phyloP scores from a whole-genome alignment of 2,888 invertebrate species.

The Drosophila mayaguana region DNA sequence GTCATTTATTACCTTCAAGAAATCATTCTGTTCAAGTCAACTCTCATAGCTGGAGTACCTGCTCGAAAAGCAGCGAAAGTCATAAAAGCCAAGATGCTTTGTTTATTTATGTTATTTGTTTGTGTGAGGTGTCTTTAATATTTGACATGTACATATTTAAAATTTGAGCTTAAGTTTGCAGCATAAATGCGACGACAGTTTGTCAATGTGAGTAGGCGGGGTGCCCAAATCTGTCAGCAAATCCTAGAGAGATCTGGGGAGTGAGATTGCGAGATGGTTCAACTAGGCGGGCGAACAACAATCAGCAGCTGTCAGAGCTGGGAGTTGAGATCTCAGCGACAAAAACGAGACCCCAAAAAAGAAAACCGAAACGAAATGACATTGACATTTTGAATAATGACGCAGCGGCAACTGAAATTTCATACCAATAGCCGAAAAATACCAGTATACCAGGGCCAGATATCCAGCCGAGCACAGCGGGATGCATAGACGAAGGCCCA shows the following conservation, averaged over 20 bases:
- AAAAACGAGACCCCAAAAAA: constrained; percentile 46
- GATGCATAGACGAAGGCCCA: constrained; percentile 13
- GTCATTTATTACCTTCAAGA: neutral
- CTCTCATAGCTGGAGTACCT: neutral
- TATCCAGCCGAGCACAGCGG: constrained; percentile 23
- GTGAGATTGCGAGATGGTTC: constrained; percentile 10
- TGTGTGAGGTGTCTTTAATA: constrained; percentile 5
- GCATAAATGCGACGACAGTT: constrained; percentile 23
- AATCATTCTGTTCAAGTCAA: neutral
- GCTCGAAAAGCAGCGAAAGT: neutral
- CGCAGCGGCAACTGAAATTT: constrained; percentile 55
- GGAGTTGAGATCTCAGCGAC: constrained; percentile 65
- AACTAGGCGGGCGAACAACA: constrained; percentile 48
- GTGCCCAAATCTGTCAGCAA: constrained; percentile 53
- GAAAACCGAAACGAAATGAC: constrained; percentile 69
- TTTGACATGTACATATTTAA: constrained; percentile 1
- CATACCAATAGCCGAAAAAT: constrained; percentile 23
- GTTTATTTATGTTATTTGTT: constrained; percentile 2
- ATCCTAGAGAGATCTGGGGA: constrained; percentile 10
- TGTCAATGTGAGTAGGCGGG: constrained; percentile 28
- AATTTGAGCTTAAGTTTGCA: constrained; percentile 5
- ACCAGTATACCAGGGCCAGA: constrained; percentile 2
- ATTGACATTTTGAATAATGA: constrained; percentile 84
- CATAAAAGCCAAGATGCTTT: neutral
- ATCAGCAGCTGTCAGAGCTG: constrained; percentile 75